Base-by-base conservation (phyloP, 2,888 invertebrate genomes). In the Cryptocephalus moraei region DNA sequence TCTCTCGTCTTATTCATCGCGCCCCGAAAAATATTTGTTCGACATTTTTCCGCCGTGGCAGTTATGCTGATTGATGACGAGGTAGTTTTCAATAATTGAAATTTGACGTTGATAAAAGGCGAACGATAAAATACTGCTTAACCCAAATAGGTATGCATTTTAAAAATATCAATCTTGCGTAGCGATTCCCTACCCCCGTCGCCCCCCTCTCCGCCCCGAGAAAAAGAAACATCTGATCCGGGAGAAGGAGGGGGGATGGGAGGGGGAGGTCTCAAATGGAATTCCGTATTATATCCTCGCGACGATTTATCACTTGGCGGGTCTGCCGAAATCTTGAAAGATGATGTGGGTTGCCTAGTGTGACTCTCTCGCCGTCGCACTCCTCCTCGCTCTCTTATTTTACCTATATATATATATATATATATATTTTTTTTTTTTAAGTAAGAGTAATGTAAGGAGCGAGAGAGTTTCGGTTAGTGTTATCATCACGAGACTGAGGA, bases 101-200 rank as follows among this genome's bases (percentile, higher is more conserved):
- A 54, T 58, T 56, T 57, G 61, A 60, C 60, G 60, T 56, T 61
- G 62, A 63, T 61, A 60, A 60, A 61, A 62, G 56, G 50, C 48
- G 50, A 49, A 51, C 56, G 60, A 63, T 63, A 60, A 61, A 58
- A 63, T 62, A 62, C 60, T 62, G 62, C 62, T 63, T 63, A 63
- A 56, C 58, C 54, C 53, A 55, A 57, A 57, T 50, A 49, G 52
- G 49, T 46, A 45, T 45, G 48, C 53, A 47, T 52, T 53, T 49
- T 47, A 44, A 50, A 55, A 53, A 52, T 55, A 55, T 53, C 55
- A 50, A 50, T 51, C 51, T 56, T 54, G 48, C 54, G 50, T 45
- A 22, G 22, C 22, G 22, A 22, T 22, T 22, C 22, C 22, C 22
- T 6, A 2, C 2, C 22, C 22, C 22, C 22, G 2, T 22, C n/a